A percentile compares a stretch with the other conserved stretches of the same genome.
These are phyloP conservation scores for Nemotelus pantherinus DNA, from an alignment of 2,888 invertebrate species.

Conservation along the genomic window DNA sequence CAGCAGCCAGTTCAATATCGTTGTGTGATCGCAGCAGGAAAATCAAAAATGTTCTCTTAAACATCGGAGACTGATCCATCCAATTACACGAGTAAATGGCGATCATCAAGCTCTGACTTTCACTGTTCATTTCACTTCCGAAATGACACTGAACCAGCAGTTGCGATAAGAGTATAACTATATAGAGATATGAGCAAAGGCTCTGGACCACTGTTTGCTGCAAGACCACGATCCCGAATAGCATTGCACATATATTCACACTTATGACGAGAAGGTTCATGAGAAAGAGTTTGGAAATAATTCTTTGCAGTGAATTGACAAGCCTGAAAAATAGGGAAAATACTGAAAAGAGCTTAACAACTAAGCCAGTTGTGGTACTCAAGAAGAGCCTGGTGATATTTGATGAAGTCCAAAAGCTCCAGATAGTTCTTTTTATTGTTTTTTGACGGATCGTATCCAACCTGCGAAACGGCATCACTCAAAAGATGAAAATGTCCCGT, in stretches of 20 bases:
- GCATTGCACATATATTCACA: neutral
- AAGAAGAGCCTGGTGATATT: neutral
- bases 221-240: neutral
- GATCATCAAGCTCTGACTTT: constrained; percentile 51
- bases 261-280: neutral
- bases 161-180: constrained; percentile 51
- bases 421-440: neutral
- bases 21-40: constrained; percentile 55
- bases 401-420: constrained; percentile 3
- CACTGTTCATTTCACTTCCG: constrained; percentile 52
- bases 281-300: neutral
- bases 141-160: constrained; percentile 54
- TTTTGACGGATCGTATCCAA: neutral
- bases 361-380: neutral
- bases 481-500: neutral
- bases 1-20: neutral
- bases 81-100: constrained; percentile 55
- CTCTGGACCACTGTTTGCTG: neutral
- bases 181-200: constrained; percentile 39
- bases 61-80: constrained; percentile 53
- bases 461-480: neutral
- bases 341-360: neutral
- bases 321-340: neutral
- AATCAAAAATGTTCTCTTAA: constrained; percentile 54
- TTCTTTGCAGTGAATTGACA: neutral